phyloP scores from a whole-genome alignment of 2,113 vertebrate genomes.

The Anseranas semipalmata region DNA sequence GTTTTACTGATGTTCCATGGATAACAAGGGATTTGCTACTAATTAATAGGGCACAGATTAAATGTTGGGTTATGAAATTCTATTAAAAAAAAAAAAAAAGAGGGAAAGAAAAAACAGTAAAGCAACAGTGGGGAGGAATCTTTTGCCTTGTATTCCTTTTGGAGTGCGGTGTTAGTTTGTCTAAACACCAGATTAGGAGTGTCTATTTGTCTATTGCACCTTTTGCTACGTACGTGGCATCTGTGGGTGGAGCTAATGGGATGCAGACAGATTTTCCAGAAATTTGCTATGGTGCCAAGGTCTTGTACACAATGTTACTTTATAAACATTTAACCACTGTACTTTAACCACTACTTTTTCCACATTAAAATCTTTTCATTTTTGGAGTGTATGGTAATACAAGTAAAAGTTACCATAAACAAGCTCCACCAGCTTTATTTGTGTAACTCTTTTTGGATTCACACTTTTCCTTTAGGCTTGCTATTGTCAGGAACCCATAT shows the following conservation, averaged over 20 bases:
- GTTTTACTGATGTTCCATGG: neutral
- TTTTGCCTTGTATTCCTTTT: neutral
- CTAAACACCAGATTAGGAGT: neutral
- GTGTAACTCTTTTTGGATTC: neutral
- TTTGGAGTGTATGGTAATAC: neutral
- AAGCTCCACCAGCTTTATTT: neutral
- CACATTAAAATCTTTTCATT: neutral
- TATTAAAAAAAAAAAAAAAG: neutral
- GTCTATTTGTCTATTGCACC: neutral
- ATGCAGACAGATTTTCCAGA: neutral
- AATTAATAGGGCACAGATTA: neutral
- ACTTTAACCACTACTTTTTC: neutral
- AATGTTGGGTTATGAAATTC: neutral
- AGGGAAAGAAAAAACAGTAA: neutral
- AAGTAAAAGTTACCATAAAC: neutral
- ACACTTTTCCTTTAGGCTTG: neutral
- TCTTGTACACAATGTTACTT: neutral
- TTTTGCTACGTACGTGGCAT: neutral
- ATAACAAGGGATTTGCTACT: neutral
- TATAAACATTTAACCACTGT: neutral
- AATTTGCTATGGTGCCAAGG: neutral
- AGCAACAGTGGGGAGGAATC: neutral
- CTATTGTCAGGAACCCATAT: neutral
- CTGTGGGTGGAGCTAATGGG: neutral
- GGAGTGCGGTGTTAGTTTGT: neutral